These are phyloP conservation scores for Hoplostethus mediterraneus DNA, from an alignment of 2,797 vertebrate genomes.

Conservation along the genomic window DNA sequence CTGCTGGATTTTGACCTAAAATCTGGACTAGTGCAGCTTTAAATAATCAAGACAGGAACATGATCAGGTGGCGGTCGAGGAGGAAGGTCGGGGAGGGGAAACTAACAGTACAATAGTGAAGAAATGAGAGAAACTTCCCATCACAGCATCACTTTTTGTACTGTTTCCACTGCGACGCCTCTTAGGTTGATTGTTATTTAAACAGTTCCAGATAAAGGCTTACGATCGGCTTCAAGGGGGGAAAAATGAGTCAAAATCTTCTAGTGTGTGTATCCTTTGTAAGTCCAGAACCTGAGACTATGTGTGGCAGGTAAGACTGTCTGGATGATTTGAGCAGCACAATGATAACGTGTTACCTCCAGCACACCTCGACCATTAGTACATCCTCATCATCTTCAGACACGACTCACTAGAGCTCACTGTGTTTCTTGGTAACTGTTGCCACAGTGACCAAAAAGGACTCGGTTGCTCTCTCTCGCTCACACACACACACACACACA, in stretches of 20 bases:
- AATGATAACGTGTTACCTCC: background rate
- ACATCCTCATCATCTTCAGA: constrained; percentile 27
- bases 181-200: no score
- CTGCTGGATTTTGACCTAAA: no score
- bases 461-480: constrained; percentile 22
- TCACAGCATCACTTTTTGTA: no score
- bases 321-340: no score
- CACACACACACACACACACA: constrained; percentile 30
- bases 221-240: no score
- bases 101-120: constrained; percentile 15
- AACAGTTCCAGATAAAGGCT: background rate
- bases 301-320: no score
- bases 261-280: no score
- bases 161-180: no score
- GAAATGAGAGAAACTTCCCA: constrained; percentile 40
- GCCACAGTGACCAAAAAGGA: constrained; percentile 62
- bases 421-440: constrained; percentile 64
- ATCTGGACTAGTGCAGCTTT: no score
- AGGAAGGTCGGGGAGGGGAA: constrained; percentile 20
- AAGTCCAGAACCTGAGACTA: no score
- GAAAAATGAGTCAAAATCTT: no score
- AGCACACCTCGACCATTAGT: background rate
- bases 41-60: constrained; percentile 13
- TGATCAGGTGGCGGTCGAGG: constrained; percentile 10
- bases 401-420: constrained; percentile 35